Base-by-base conservation (phyloP, 2,888 invertebrate genomes). In the Epinotia demarniana region DNA sequence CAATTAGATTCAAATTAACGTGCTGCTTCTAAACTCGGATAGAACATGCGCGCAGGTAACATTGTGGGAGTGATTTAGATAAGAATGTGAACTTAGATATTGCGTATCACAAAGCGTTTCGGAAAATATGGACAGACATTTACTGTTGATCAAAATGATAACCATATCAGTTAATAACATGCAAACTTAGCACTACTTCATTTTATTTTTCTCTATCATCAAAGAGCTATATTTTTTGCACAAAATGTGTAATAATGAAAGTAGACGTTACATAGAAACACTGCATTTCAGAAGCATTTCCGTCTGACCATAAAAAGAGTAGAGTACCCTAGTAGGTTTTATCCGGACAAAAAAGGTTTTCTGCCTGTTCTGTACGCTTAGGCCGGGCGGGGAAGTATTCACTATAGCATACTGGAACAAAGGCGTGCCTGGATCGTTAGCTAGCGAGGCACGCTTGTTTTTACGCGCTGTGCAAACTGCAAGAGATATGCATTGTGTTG, bases 351-450 rank as follows among this genome's bases (percentile, higher is more conserved):
- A 75, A 74, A 75, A 64, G 66, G 67, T 71, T 72, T 75, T 72
- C 72, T 67, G 72, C 67, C 61, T 62, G 75, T 58, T 75, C 67
- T 39, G 61, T 75, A 62, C 61, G 71, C 67, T 67, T 67, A 57
- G 70, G 61, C 60, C 27, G 53, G n/a, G 8, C 8, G 53, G 27
- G 64, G 63, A 33, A 72, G 75, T 66, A 67, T 75, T 75, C 70
- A 75, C 39, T 70, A 64, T 43, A 43, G 60, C 60, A 53, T 63
- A n/a, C 60, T 63, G 58, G 78, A 81, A 88, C 87, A 88, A 87
- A 85, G 84, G 85, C 74, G 78, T 77, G 85, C 85, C 86, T 86
- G 84, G 80, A 81, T 81, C 80, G 80, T 79, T 81, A 79, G 77
- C 77, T 80, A 79, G 58, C 58, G 73, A 77, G 79, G 78, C 76